A percentile compares a stretch with the other conserved stretches of the same genome.
These are phyloP conservation scores for Orthonychiurus folsomi DNA, from an alignment of 2,888 invertebrate genomes.

Conservation along the genomic window DNA sequence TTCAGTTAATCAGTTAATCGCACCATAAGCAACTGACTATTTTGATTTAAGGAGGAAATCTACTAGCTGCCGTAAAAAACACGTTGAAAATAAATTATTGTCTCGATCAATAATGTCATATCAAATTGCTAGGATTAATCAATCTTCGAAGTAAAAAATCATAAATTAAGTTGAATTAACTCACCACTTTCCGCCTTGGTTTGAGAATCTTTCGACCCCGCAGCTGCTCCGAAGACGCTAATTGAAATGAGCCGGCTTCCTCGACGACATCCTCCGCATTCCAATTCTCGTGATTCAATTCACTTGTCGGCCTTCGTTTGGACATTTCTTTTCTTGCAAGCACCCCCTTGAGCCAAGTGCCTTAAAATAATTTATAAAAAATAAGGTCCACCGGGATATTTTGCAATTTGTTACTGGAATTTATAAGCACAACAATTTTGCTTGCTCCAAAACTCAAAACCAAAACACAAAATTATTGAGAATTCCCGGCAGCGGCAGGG, in stretches of 20 bases:
- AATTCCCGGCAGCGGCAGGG: too few species aligned
- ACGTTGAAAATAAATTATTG: too few species aligned
- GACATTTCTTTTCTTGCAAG: slow-evolving; percentile 41
- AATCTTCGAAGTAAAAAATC: too few species aligned
- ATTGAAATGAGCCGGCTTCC: slow-evolving; percentile 63
- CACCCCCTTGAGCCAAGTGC: background rate
- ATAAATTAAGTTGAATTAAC: too few species aligned
- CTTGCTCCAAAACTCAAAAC: background rate
- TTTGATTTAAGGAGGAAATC: too few species aligned
- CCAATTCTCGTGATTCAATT: slow-evolving; percentile 79
- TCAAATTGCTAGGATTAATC: too few species aligned
- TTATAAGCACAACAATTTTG: background rate
- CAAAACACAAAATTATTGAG: background rate
- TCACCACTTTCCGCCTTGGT: slow-evolving; percentile 21
- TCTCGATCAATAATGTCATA: too few species aligned
- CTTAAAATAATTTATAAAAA: background rate
- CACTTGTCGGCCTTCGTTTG: slow-evolving; percentile 64
- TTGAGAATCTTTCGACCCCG: slow-evolving; percentile 23
- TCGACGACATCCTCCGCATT: slow-evolving; percentile 66
- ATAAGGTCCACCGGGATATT: background rate
- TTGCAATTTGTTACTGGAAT: background rate
- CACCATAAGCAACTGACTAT: too few species aligned
- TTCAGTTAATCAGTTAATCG: too few species aligned
- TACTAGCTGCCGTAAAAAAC: too few species aligned
- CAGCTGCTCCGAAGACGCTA: slow-evolving; percentile 57